Evolutionary conservation across 2,888 invertebrate species (phyloP), one percentile per base, ranked within the genome.

Genomic region (Agriotes lineatus): DNA sequence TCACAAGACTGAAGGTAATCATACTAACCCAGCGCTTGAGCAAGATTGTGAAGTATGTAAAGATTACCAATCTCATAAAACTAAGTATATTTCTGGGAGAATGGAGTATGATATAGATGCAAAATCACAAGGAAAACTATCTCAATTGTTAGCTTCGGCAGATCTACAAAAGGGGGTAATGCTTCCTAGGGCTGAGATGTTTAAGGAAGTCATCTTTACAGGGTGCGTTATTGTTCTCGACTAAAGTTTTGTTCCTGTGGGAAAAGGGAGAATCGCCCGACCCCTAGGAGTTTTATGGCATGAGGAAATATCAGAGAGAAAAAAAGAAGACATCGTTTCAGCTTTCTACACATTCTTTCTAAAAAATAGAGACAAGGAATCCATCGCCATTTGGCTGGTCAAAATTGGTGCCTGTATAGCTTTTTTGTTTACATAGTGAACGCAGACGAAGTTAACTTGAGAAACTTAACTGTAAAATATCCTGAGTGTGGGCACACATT

Each of bases 161-260:
- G n/a, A n/a, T n/a, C n/a, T n/a, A n/a, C n/a, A n/a, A n/a, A n/a
- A 59, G 16, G 59, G 42, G 9, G 14, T 59, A 3, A 59, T 59
- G 59, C 30, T 59, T 12, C 59, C 59, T 9, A 25, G 59, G 19
- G 9, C 19, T 9, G 59, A 59, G 6, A 20, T 19, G 30, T 59
- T 37, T 12, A 59, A 44, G 20, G 22, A 25, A 12, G 44, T 45
- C 9, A 25, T 59, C 7, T 59, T 59, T 44, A 44, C 44, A 25
- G 18, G 33, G 25, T 44, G 44, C 14, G 14, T 45, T 12, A 44
- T 45, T 44, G 10, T 44, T n/a, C 44, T 45, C 18, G 37, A 56
- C 18, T 37, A 56, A 18, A 35, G 35, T 37, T 56, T 56, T 37
- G 56, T 37, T 10, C 59, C 59, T n/a, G 16, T 59, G 12, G 59